A percentile compares a stretch with the other conserved stretches of the same genome.
These are phyloP conservation scores for Hydraecia micacea DNA, from an alignment of 2,888 invertebrate genomes.

Conservation along the genomic window DNA sequence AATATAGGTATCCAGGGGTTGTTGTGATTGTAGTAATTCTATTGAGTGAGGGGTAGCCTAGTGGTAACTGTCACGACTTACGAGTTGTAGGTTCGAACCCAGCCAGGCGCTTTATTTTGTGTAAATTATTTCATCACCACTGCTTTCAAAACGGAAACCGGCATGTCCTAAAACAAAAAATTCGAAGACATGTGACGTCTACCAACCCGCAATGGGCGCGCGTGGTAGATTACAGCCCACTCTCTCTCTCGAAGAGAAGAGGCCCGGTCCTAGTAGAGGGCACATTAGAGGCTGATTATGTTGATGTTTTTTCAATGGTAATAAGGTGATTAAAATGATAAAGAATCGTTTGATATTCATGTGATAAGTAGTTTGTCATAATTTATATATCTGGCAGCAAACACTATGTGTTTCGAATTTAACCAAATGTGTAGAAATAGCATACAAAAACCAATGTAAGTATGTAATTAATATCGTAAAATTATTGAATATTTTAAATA, in stretches of 20 bases:
- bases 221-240: too few species aligned
- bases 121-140: too few species aligned
- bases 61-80: too few species aligned
- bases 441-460: constrained; percentile 7
- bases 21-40: background rate
- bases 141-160: too few species aligned
- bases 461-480: constrained; percentile 2
- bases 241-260: too few species aligned
- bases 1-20: background rate
- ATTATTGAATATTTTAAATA: constrained; percentile 26
- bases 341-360: background rate
- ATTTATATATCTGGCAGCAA: constrained; percentile 5
- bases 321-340: background rate
- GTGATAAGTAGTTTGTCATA: background rate
- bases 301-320: too few species aligned
- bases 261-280: background rate
- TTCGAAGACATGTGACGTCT: too few species aligned
- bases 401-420: constrained; percentile 8
- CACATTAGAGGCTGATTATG: background rate
- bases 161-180: too few species aligned
- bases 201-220: too few species aligned
- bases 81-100: too few species aligned
- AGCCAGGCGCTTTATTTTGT: too few species aligned
- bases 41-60: background rate
- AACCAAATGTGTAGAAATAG: constrained; percentile 11